Percentiles rank a stretch among this genome's conserved stretches.
These are phyloP conservation scores for Morone saxatilis DNA, from an alignment of 2,113 vertebrate genomes.

Conservation along the genomic window DNA sequence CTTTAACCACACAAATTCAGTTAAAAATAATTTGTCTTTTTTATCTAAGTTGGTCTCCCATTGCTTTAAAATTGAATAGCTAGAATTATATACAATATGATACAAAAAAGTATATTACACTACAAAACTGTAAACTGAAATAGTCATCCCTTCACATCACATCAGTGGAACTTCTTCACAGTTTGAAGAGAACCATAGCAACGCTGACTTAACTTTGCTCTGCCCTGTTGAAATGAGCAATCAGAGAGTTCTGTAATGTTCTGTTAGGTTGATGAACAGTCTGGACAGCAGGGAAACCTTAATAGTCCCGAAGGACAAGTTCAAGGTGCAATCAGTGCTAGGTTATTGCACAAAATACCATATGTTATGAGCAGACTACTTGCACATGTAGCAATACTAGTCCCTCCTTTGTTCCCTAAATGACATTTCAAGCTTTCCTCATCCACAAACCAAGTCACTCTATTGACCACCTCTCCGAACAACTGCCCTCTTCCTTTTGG, in stretches of 20 bases:
- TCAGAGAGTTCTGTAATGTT: neutral
- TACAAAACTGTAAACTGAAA: neutral
- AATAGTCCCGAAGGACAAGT: neutral
- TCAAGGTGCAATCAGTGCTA: no score
- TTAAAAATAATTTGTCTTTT: neutral
- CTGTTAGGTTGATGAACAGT: neutral
- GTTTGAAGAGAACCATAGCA: neutral
- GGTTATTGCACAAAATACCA: neutral
- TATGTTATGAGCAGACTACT: neutral
- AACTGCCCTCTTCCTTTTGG: no score
- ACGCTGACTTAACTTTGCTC: neutral
- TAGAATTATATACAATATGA: neutral
- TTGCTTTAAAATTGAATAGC: neutral
- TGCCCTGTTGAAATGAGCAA: neutral
- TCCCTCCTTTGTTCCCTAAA: no score
- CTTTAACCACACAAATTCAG: conserved; percentile 9
- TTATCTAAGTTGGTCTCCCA: neutral
- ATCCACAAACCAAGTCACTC: no score
- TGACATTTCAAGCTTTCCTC: no score
- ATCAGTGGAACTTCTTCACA: neutral
- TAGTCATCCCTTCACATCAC: neutral
- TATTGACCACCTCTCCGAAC: no score
- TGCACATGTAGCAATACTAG: neutral
- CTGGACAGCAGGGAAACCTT: neutral
- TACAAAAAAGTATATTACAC: neutral